Percentiles rank a stretch among this genome's conserved stretches.
Evolutionary conservation across 2,888 invertebrate species (phyloP).

Genomic region (Eurois occulta): DNA sequence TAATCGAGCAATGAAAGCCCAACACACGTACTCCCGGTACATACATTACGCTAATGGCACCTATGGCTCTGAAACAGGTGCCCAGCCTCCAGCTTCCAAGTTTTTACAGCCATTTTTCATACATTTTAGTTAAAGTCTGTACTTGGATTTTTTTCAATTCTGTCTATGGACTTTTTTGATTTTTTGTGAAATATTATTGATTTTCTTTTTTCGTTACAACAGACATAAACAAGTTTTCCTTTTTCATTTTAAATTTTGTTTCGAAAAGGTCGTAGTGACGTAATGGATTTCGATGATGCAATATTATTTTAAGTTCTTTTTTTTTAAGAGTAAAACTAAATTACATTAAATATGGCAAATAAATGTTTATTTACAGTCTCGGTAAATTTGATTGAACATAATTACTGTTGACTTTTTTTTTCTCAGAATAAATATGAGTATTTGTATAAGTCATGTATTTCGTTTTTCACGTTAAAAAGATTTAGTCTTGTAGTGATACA

Average conservation of each 20-base stretch:
- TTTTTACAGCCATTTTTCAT: constrained; percentile 40
- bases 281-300: too few species aligned
- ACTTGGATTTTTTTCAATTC: not conserved
- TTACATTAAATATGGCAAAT: not conserved
- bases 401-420: not conserved
- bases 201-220: not conserved
- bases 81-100: constrained; percentile 31
- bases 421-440: not conserved
- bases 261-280: too few species aligned
- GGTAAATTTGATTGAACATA: not conserved
- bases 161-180: not conserved
- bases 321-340: not conserved
- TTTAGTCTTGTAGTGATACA: not conserved
- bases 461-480: not conserved
- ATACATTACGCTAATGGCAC: constrained; percentile 55
- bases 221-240: not conserved
- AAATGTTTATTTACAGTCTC: not conserved
- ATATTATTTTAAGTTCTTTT: not conserved
- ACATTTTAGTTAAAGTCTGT: constrained; percentile 16
- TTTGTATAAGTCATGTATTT: not conserved
- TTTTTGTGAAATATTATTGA: not conserved
- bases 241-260: not conserved
- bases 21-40: constrained; percentile 61
- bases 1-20: constrained; percentile 61
- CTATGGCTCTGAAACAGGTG: constrained; percentile 62